Base-by-base conservation (phyloP, 2,888 invertebrate genomes). In the Rhyacophila evoluta region DNA sequence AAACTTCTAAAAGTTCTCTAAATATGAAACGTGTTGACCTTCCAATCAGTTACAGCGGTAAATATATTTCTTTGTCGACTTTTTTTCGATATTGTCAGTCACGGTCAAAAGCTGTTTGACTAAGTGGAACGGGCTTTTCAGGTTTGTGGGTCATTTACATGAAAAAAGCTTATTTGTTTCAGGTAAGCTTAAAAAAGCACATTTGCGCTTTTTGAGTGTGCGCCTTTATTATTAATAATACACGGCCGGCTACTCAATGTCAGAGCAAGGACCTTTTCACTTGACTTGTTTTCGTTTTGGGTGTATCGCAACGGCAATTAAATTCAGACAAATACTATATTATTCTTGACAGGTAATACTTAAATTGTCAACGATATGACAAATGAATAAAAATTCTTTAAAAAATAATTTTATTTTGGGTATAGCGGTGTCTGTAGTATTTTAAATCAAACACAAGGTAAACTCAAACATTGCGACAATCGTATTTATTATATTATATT, bases 81-180 rank as follows among this genome's bases (percentile, higher is more conserved):
- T 55, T 55, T 39, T 55, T 10, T 10, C 55, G 55, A 55, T 55
- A 55, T 55, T 55, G 55, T 55, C 55, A 55, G 55, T 55, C 55
- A 55, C 55, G 55, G 55, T 25, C 55, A 55, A 55, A 55, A 55
- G 55, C 55, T 55, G 55, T 55, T 55, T 55, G 55, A 55, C 15
- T 55, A 55, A 55, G 55, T 55, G 55, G 55, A 55, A 19, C 55
- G 55, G 19, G 55, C 55, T 55, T 55, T 55, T 55, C 25, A 55
- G 55, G 55, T 25, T 55, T 55, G 55, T 55, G 55, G 55, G 55
- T 55, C 55, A 55, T 55, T 55, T 55, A 25, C 55, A 55, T 19
- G 55, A 55, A 55, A 25, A 55, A 25, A 55, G 55, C 55, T 55
- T 55, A 55, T 55, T 55, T 55, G 55, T 55, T 55, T 55, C 55